Evolutionary conservation across 2,888 invertebrate genomes (phyloP).

Genomic region (Masnerella sp.): DNA sequence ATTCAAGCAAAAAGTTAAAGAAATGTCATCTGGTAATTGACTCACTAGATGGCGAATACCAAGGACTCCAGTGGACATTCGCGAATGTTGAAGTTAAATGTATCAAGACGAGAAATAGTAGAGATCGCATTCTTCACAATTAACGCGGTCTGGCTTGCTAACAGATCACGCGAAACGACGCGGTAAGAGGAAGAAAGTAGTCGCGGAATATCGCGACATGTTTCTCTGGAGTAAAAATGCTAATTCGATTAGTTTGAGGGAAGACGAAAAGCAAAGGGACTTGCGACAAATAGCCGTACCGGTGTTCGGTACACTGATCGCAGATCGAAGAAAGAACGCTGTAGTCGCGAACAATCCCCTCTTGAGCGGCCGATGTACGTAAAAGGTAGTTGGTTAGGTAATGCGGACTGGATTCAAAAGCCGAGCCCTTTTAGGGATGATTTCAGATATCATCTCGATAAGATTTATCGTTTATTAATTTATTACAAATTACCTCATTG

Average conservation of each 20-base stretch:
- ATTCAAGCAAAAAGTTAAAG: conserved; percentile 17
- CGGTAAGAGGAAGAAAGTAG: background rate
- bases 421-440: conserved; percentile 58
- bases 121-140: conserved; percentile 46
- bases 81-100: conserved; percentile 80
- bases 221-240: conserved; percentile 6
- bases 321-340: conserved; percentile 64
- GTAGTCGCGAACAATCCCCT: conserved; percentile 66
- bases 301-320: conserved; percentile 76
- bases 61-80: conserved; percentile 63
- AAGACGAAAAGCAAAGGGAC: background rate
- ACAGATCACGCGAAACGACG: conserved; percentile 29
- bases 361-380: conserved; percentile 66
- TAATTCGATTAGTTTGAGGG: background rate
- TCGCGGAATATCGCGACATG: conserved; percentile 17
- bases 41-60: conserved; percentile 81
- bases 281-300: conserved; percentile 45
- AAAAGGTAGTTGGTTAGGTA: conserved; percentile 71
- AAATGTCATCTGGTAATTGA: conserved; percentile 63
- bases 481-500: conserved; percentile 32
- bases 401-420: conserved; percentile 64
- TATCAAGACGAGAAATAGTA: conserved; percentile 72
- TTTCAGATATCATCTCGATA: conserved; percentile 27
- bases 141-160: conserved; percentile 1
- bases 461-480: conserved; percentile 51